These are phyloP conservation scores for Drosophila multiciliata DNA, from an alignment of 2,888 invertebrate species.

Conservation along the genomic window DNA sequence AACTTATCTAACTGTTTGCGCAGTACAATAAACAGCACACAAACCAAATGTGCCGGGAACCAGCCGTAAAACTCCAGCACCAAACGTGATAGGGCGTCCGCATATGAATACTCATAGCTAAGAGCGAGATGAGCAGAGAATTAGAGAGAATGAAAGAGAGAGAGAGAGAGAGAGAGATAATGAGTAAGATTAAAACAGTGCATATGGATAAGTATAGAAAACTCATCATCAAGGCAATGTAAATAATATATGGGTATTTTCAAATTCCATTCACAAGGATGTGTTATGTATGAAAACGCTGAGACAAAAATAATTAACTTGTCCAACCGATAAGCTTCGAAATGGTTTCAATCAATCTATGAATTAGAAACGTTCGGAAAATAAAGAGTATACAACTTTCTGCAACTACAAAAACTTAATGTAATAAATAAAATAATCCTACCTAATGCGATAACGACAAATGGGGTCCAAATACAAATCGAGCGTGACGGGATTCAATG, in stretches of 20 bases:
- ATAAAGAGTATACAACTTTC: background rate
- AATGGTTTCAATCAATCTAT: background rate
- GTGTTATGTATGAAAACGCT: background rate
- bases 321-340: background rate
- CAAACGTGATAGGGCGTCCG: slow-evolving; percentile 88
- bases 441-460: slow-evolving; percentile 90
- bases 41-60: slow-evolving; percentile 88
- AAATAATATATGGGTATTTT: background rate
- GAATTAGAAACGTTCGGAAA: background rate
- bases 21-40: slow-evolving; percentile 88
- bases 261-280: background rate
- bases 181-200: background rate
- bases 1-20: slow-evolving; percentile 86
- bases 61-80: slow-evolving; percentile 88
- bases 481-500: slow-evolving; percentile 86
- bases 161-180: background rate
- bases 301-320: background rate
- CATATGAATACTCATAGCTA: slow-evolving; percentile 86
- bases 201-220: background rate
- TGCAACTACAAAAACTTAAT: background rate
- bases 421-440: slow-evolving; percentile 33
- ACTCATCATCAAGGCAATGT: background rate
- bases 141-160: background rate
- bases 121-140: slow-evolving; percentile 4
- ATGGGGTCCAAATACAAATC: slow-evolving; percentile 89